A percentile compares a stretch with the other conserved stretches of the same genome.
phyloP scores from a whole-genome alignment of 2,797 vertebrate species.

The Neoniphon sammara region DNA sequence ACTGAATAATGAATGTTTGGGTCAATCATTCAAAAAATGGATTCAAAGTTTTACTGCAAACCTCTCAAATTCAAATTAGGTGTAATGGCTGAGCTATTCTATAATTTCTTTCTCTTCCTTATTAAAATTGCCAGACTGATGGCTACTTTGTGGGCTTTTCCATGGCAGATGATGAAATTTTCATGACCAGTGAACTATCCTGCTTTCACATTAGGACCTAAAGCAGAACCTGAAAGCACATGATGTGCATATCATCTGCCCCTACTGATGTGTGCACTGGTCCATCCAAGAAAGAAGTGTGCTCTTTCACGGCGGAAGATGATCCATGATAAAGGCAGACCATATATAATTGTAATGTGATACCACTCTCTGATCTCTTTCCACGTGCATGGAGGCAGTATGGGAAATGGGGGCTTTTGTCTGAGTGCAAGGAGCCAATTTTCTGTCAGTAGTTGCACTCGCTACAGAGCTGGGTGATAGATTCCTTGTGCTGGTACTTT shows the following conservation, averaged over 20 bases:
- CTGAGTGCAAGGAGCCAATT: conserved; percentile 23
- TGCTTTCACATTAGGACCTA: conserved; percentile 60
- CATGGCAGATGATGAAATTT: conserved; percentile 68
- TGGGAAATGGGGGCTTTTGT: conserved; percentile 27
- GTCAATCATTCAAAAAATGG: conserved; percentile 20
- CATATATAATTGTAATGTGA: conserved; percentile 45
- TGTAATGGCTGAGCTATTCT: conserved; percentile 28
- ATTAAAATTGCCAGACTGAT: conserved; percentile 69
- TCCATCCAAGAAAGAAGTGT: conserved; percentile 39
- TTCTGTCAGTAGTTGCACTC: conserved; percentile 19
- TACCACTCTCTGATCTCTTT: conserved; percentile 35
- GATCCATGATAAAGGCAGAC: conserved; percentile 33
- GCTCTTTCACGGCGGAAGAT: conserved; percentile 44
- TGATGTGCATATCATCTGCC: conserved; percentile 57
- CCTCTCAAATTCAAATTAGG: conserved; percentile 48
- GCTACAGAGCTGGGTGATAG: conserved; percentile 30
- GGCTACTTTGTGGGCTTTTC: conserved; percentile 68
- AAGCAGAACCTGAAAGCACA: conserved; percentile 65
- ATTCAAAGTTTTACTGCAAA: conserved; percentile 47
- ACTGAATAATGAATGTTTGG: conserved; percentile 34
- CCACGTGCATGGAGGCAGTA: conserved; percentile 11
- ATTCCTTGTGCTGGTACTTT: conserved; percentile 36
- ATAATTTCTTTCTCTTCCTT: conserved; percentile 44
- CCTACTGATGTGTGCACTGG: conserved; percentile 74
- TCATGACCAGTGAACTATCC: conserved; percentile 74